A percentile compares a stretch with the other conserved stretches of the same genome.
phyloP scores from a whole-genome alignment of 2,113 vertebrate species.

The Ranitomeya imitator region DNA sequence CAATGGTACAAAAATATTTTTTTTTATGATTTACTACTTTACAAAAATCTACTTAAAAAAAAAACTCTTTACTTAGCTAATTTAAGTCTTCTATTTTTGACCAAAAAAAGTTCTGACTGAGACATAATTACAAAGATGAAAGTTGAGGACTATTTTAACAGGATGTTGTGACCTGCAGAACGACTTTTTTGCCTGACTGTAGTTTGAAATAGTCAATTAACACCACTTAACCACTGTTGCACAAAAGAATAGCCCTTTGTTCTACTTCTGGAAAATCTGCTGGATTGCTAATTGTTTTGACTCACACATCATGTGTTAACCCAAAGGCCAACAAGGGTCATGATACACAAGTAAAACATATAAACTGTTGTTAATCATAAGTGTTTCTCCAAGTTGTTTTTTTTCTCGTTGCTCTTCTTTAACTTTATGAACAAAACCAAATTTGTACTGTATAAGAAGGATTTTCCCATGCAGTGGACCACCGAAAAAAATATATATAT shows the following conservation, averaged over 20 bases:
- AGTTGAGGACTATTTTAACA: background rate
- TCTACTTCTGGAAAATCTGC: slow-evolving; percentile 31
- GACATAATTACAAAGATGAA: background rate
- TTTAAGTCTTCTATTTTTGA: background rate
- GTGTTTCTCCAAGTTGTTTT: background rate
- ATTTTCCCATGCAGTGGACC: no score
- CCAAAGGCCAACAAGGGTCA: background rate
- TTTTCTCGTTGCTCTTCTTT: no score
- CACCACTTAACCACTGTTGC: background rate
- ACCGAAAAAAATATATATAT: no score
- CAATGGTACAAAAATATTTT: no score
- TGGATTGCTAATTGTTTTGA: slow-evolving; percentile 32
- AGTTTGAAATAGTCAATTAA: slow-evolving; percentile 7
- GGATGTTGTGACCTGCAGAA: background rate
- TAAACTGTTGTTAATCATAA: background rate
- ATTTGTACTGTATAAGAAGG: no score
- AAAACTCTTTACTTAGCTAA: no score
- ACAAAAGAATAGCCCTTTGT: slow-evolving; percentile 49
- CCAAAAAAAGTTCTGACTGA: background rate
- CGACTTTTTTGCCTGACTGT: background rate
- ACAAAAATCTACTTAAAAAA: no score
- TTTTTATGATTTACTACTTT: no score
- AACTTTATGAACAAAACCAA: no score
- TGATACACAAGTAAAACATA: background rate
- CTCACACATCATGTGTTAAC: background rate